A percentile compares a stretch with the other conserved stretches of the same genome.
Evolutionary conservation across 1,140 invertebrate species (phyloP).

Genomic region (Drosophila trapezifrons): DNA sequence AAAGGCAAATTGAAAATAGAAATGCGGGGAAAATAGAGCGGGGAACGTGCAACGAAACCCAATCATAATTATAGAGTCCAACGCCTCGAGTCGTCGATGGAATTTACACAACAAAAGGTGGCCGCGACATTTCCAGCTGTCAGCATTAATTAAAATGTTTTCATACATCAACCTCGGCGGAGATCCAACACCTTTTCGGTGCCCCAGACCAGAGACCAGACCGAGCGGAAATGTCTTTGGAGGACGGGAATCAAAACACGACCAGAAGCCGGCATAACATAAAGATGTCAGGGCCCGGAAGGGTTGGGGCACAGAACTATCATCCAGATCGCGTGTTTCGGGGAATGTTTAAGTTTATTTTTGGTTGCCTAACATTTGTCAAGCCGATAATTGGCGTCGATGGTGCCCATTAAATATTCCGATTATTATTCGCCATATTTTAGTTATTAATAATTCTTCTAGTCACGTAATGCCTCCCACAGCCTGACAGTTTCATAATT

Average conservation of each 20-base stretch:
- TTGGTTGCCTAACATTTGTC: conserved; percentile 53
- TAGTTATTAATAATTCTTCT: background rate
- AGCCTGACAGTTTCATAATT: too few species aligned
- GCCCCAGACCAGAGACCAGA: conserved; percentile 18
- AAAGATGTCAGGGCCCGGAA: conserved; percentile 65
- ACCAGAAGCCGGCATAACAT: conserved; percentile 52
- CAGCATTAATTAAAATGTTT: conserved; percentile 82
- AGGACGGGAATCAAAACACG: conserved; percentile 67
- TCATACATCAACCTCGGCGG: conserved; percentile 66
- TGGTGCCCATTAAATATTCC: conserved; percentile 19
- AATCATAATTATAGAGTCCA: conserved; percentile 75
- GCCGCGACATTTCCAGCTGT: conserved; percentile 78
- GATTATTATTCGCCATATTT: conserved; percentile 15
- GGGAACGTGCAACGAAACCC: conserved; percentile 56
- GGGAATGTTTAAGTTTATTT: conserved; percentile 57
- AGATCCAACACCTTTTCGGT: conserved; percentile 66
- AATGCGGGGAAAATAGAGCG: conserved; percentile 28
- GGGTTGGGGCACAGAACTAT: conserved; percentile 22
- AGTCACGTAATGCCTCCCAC: too few species aligned
- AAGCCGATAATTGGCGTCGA: conserved; percentile 35
- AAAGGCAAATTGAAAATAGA: conserved; percentile 35
- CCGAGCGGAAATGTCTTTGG: conserved; percentile 66
- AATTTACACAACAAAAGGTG: conserved; percentile 79
- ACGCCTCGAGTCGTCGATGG: conserved; percentile 36
- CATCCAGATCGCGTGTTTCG: conserved; percentile 31